Evolutionary conservation across 92 coral and sea anemone genomes (phyloP).

Genomic region (Anthopleura xanthogrammica): DNA sequence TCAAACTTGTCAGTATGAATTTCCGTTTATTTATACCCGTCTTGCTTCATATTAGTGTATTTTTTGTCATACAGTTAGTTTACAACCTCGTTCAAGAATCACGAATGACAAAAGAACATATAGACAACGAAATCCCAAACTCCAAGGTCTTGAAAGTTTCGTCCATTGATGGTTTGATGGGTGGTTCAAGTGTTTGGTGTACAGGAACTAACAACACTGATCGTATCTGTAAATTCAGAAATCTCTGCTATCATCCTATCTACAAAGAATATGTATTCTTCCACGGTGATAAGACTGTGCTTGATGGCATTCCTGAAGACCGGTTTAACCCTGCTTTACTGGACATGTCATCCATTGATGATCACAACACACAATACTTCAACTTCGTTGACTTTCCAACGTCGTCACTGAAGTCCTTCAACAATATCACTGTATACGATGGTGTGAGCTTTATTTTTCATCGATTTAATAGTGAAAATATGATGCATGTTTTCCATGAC

Average conservation of each 20-base stretch:
- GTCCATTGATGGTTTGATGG: slow-evolving; percentile 15
- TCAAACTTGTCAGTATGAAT: slow-evolving; percentile 15
- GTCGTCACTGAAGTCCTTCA: slow-evolving; percentile 48
- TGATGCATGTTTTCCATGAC: slow-evolving; percentile 94
- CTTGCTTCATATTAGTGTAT: slow-evolving; percentile 24
- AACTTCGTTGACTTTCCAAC: slow-evolving; percentile 82
- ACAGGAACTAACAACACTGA: slow-evolving; percentile 61
- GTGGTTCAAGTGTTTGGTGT: slow-evolving; percentile 91
- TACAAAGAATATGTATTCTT: slow-evolving; percentile 75
- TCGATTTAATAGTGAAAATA: slow-evolving; percentile 86
- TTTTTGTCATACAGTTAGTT: slow-evolving; percentile 24
- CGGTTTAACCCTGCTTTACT: slow-evolving; percentile 87
- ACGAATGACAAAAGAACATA: neutral
- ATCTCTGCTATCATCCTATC: slow-evolving; percentile 79
- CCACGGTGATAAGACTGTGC: slow-evolving; percentile 71
- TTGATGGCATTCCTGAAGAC: slow-evolving; percentile 79
- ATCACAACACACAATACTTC: slow-evolving; percentile 89
- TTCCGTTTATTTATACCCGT: slow-evolving; percentile 4
- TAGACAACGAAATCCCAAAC: neutral
- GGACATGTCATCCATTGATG: slow-evolving; percentile 85
- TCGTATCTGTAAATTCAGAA: slow-evolving; percentile 86
- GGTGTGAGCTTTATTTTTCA: slow-evolving; percentile 79
- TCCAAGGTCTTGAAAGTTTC: slow-evolving; percentile 20
- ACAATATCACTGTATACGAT: slow-evolving; percentile 59
- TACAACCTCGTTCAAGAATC: slow-evolving; percentile 7